Base-by-base conservation (phyloP, 2,888 invertebrate species). In the Stenodera caucasica region DNA sequence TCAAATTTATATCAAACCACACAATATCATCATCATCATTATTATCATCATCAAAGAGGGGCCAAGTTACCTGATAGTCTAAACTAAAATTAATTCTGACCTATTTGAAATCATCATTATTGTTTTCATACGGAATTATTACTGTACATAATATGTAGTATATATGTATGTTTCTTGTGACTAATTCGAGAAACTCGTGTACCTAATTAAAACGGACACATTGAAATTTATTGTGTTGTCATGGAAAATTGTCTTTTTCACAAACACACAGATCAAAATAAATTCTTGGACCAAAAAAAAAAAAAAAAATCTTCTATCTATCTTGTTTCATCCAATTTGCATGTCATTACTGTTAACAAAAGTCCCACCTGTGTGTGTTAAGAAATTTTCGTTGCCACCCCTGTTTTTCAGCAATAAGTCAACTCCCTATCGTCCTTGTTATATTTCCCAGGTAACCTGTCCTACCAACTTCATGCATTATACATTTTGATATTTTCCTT, bases 401-500 rank as follows among this genome's bases (percentile, higher is more conserved):
- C 69, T 61, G 68, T 66, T 55, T 30, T 53, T 59, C 52, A 61
- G 71, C 73, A 74, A 75, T 75, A 75, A 75, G 75, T 75, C 71
- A 73, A 70, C 68, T 70, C 65, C 71, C 70, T 62, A 64, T 67
- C 58, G 52, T 61, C 61, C 72, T 70, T 69, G 71, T 71, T 71
- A 67, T 70, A 70, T 72, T 72, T 73, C 70, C 70, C 77, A 77
- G 78, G 78, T 78, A 77, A 75, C 74, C 74, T 69, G 70, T 72
- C 70, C 71, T 68, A 61, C 67, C 32, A 7, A 32, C 4, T 56
- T 79, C 78, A 80, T 80, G 78, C 76, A 78, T 80, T 75, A 80
- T 80, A 78, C 79, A 80, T 79, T 72, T 45, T 73, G 75, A 76
- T 77, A 78, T 78, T 79, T 78, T 77, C 77, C 77, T 79, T 78